Evolutionary conservation across 2,797 vertebrate genomes (phyloP), one percentile per base, ranked within the genome.

Genomic region (Cuculus canorus): DNA sequence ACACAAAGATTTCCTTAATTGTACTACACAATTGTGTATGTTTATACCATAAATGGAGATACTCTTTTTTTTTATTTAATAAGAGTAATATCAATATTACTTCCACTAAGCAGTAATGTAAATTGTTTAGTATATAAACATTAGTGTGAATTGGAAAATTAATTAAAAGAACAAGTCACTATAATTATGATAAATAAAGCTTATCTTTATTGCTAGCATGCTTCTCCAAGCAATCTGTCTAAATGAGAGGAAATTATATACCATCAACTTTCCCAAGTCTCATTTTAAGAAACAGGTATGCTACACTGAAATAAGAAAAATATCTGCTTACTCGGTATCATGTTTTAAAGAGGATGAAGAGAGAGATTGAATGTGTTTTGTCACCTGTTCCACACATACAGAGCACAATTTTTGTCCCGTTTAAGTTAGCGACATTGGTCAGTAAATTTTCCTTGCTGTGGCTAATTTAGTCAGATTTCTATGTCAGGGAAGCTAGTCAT

Each of bases 161-260:
- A 95, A 96, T 96, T 96, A 96, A 96, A 96, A 95, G 93, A 92
- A 97, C 92, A 96, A 96, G 88, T 94, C 90, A 71, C 89, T 95
- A 70, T 91, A 96, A 94, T 96, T 95, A 97, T 90, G 81, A 96
- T 94, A 96, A 94, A 95, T 95, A 95, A 95, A 96, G 89, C 91
- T 96, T 94, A 96, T 96, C 94, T 94, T 95, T 88, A 94, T 94
- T 94, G 86, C 92, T 96, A 92, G 61, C 93, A 80, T 96, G 95
- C 72, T 93, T 96, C 95, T 94, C 75, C 48, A 90, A 95, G 93
- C 88, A 96, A 95, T 94, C 93, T 97, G 81, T 90, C 91, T 96
- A 96, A 96, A 97, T 96, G 96, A 97, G 94, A 84, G 85, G 90
- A 96, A 97, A 95, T 97, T 96, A 95, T 77, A 90, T 82, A 77